These are phyloP conservation scores for Acanthopleura granulata DNA, from an alignment of 2,888 invertebrate species.

Conservation along the genomic window DNA sequence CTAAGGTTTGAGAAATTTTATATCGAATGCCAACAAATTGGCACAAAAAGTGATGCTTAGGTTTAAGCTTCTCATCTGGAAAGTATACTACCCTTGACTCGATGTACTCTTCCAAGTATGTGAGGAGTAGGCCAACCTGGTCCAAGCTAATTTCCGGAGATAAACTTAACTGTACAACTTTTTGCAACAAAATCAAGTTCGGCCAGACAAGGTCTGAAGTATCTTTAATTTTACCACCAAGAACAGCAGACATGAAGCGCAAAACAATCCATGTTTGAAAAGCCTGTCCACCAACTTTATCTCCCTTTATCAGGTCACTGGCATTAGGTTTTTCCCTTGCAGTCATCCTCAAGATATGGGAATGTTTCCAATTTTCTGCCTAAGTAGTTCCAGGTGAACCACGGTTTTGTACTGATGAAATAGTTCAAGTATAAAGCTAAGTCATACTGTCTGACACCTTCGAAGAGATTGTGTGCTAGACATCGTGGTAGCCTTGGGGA, in stretches of 20 bases:
- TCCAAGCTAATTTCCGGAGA: neutral
- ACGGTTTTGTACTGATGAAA: conserved; percentile 10
- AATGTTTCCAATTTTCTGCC: conserved; percentile 10
- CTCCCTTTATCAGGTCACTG: neutral
- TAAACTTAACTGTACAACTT: conserved; percentile 1
- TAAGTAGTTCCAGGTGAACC: conserved; percentile 14
- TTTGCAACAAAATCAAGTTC: neutral
- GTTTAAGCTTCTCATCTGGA: conserved; percentile 17
- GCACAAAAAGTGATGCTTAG: conserved; percentile 14
- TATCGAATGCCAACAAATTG: too few species aligned
- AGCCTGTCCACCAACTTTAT: conserved; percentile 6
- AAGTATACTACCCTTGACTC: neutral
- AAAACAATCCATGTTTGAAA: conserved; percentile 3
- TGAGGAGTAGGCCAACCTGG: conserved; percentile 8
- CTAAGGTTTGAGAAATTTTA: too few species aligned
- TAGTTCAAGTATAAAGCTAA: conserved; percentile 14
- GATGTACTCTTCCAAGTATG: conserved; percentile 6
- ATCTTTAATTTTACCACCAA: neutral
- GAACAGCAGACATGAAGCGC: neutral
- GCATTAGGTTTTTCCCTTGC: conserved; percentile 11
- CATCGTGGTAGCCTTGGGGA: conserved; percentile 2
- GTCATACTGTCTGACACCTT: conserved; percentile 20
- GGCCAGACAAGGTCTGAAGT: neutral
- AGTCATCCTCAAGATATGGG: neutral
- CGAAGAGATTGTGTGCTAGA: conserved; percentile 16